Evolutionary conservation across 2,888 invertebrate species (phyloP), one percentile per base, ranked within the genome.

Genomic region (Hecatera dysodea): DNA sequence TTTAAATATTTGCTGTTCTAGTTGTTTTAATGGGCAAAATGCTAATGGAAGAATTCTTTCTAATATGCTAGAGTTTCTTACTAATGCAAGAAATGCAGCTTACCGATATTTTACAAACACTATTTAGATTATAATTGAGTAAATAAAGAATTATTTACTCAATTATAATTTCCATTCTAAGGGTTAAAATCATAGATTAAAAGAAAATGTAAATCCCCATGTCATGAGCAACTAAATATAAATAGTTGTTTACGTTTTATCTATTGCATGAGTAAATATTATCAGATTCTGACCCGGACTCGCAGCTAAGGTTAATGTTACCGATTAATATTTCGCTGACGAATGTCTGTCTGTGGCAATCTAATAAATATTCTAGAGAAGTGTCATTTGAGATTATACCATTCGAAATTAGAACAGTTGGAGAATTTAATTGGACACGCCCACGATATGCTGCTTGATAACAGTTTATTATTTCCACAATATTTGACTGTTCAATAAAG

Each of bases 221-320:
- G 36, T 44, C 24, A 39, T 36, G 11, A 27, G 1, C 29, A 42
- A 36, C 9, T 19, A n/a, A n/a, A n/a, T n/a, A 63, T 50, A 22
- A 29, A 55, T 29, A 66, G 52, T 64, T 81, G 78, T 81, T 81
- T 72, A 77, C 64, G 11, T 17, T 53, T 65, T 27, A 48, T 12
- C 46, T 72, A 77, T 72, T 65, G 52, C 67, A 71, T 79, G 72
- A 67, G 44, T 77, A 48, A 63, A 50, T 56, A 68, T 82, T 75
- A 77, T 85, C 74, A 65, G 57, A 55, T 63, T 63, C 9, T 86
- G 84, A 85, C 84, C 84, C 84, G 84, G 82, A 84, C 78, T 67
- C 77, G 33, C 53, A 44, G 46, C 53, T 72, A 78, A 78, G 76
- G 78, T 78, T 83, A 81, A 73, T 56, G 36, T 67, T 68, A 67